A percentile compares a stretch with the other conserved stretches of the same genome.
Conservation (phyloP, 37 sponge, comb jelly and placozoan species). For the Aphrocallistes beatrix region DNA sequence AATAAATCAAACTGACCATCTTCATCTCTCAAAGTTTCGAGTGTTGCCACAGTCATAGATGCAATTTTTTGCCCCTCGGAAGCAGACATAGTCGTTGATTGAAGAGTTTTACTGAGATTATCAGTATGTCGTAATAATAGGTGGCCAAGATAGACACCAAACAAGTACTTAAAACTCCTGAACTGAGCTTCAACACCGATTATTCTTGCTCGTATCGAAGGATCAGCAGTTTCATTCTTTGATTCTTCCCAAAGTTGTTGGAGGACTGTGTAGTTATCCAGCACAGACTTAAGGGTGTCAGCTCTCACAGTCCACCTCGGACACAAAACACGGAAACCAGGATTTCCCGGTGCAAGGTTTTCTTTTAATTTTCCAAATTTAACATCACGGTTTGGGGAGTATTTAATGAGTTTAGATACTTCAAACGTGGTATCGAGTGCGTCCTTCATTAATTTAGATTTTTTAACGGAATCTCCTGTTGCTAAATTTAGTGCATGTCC, state of each 20-base stretch:
- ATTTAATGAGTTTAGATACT: constrained; percentile 47
- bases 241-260: neutral
- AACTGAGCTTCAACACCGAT: neutral
- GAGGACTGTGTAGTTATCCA: neutral
- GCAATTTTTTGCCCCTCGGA: constrained; percentile 6
- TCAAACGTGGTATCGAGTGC: constrained; percentile 46
- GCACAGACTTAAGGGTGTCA: neutral
- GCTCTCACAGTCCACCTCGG: constrained; percentile 20
- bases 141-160: neutral
- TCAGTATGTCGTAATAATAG: neutral
- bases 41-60: neutral
- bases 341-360: neutral
- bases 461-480: constrained; percentile 35
- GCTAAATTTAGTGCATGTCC: constrained; percentile 58
- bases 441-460: constrained; percentile 37
- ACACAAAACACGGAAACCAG: constrained; percentile 33
- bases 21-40: neutral
- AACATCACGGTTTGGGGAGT: constrained; percentile 48
- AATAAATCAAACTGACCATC: too few species aligned
- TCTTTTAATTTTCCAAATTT: constrained; percentile 31
- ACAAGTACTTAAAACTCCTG: neutral
- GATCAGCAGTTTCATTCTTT: too few species aligned
- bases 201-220: neutral
- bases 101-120: neutral
- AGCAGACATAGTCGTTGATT: neutral